Evolutionary conservation across 2,797 vertebrate species (phyloP).

Genomic region (Dallia pectoralis): DNA sequence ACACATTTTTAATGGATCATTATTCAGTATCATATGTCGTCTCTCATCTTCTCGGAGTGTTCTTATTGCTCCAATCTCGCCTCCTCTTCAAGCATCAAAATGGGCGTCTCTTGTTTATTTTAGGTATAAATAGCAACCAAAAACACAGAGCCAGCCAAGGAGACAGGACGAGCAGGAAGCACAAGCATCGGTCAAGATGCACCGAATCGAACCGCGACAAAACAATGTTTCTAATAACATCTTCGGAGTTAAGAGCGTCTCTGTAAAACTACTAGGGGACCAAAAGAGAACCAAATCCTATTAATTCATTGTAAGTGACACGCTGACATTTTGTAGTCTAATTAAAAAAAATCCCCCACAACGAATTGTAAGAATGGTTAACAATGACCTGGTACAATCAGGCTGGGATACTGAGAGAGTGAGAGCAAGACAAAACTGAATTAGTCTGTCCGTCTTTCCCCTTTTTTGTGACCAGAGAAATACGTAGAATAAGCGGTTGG

Average conservation of each 20-base stretch:
- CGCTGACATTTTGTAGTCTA: constrained; percentile 77
- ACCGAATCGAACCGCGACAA: constrained; percentile 37
- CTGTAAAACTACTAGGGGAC: constrained; percentile 56
- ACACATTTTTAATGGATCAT: constrained; percentile 74
- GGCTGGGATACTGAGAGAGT: constrained; percentile 57
- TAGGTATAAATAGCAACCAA: constrained; percentile 63
- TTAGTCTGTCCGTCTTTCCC: constrained; percentile 36
- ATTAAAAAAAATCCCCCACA: constrained; percentile 75
- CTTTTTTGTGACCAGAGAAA: constrained; percentile 48
- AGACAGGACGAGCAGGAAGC: constrained; percentile 8
- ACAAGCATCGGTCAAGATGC: constrained; percentile 56
- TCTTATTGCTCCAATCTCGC: constrained; percentile 57
- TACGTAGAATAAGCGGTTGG: constrained; percentile 18
- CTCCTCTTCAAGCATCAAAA: constrained; percentile 64
- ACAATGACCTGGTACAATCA: constrained; percentile 68
- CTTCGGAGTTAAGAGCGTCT: constrained; percentile 44
- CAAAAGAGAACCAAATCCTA: constrained; percentile 75
- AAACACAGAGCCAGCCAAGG: constrained; percentile 24
- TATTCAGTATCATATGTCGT: constrained; percentile 48
- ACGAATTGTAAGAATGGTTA: constrained; percentile 69
- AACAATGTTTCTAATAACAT: constrained; percentile 71
- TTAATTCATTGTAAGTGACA: constrained; percentile 71
- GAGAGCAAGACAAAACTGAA: constrained; percentile 55
- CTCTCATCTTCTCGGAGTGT: constrained; percentile 53
- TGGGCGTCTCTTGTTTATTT: constrained; percentile 73